Evolutionary conservation across 2,797 vertebrate species (phyloP).

Genomic region (Heteromormyrus szaboi): DNA sequence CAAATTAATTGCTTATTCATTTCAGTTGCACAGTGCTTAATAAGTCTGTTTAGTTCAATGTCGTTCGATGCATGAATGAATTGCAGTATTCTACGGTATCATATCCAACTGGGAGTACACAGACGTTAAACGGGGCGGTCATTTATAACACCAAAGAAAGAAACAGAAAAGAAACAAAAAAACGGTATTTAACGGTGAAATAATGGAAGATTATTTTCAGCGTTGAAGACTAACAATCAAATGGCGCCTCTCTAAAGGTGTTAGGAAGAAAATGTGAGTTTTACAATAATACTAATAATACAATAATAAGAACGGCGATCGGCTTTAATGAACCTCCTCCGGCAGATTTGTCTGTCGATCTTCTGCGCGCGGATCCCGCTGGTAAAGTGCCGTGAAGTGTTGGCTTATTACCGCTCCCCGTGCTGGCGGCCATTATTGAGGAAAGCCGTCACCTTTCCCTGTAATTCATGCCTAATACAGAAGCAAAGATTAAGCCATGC

Average conservation of each 20-base stretch:
- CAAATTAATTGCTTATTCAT: not conserved
- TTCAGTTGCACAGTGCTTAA: not conserved
- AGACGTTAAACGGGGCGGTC: not conserved
- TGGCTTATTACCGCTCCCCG: not conserved
- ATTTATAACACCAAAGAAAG: not conserved
- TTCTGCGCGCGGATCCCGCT: not conserved
- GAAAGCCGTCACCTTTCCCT: not conserved
- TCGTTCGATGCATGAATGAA: not conserved
- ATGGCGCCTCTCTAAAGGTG: not conserved
- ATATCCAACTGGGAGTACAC: not conserved
- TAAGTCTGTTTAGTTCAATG: not conserved
- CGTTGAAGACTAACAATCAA: not conserved
- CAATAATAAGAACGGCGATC: not conserved
- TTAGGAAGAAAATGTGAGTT: conserved; percentile 22
- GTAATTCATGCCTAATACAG: not conserved
- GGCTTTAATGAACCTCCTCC: conserved; percentile 18
- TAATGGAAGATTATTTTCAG: not conserved
- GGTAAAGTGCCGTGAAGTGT: not conserved
- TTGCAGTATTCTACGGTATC: not conserved
- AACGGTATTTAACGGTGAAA: not conserved
- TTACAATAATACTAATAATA: conserved; percentile 21
- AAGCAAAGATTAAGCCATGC: not conserved
- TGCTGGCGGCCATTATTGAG: not conserved
- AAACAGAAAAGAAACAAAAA: not conserved
- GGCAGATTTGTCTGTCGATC: conserved; percentile 10